Base-by-base conservation (phyloP, 2,113 vertebrate species). In the Polypterus bichir region DNA sequence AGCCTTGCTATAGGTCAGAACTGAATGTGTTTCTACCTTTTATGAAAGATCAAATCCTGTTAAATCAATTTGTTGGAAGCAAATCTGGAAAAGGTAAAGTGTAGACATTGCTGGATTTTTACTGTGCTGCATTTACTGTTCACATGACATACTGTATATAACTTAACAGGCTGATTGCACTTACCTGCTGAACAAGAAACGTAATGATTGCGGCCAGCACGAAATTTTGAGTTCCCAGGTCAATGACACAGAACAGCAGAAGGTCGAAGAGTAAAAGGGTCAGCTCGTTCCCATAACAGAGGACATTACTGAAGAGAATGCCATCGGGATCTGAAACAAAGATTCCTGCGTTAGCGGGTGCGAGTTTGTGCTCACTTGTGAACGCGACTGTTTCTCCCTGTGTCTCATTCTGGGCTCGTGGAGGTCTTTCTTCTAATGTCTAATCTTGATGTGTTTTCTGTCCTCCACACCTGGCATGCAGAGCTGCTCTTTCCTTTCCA, bases 261-360 rank as follows among this genome's bases (percentile, higher is more conserved):
- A 0, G 61, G 62, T 63, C 53, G 4, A 63, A 72, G n/a, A 75
- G 57, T 1, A 62, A 60, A 2, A 66, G 62, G 3, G 64, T 4
- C 46, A 76, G 47, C 48, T 74, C 4, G 0, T 27, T 51, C 56
- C 3, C 2, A 3, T 61, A 73, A 66, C 61, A 78, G 48, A 84
- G 46, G 2, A 65, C 49, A 7, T 48, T 64, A 48, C 61, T 71
- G 54, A 68, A 73, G 48, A 7, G 1, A 2, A 59, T 54, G 6
- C 62, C 5, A 4, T 65, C 66, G 67, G 69, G 48, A 64, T 64
- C 62, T 58, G 48, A 63, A 63, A 52, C 48, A 63, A 6, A 47
- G 9, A 54, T 27, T 27, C 27, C 27, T 27, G 27, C 54, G 27
- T 10, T 27, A 10, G 54, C 10, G 54, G 10, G 27, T 2, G 27